Percentiles rank a stretch among this genome's conserved stretches.
Conservation (phyloP, 2,888 invertebrate species). For the Ormyrus labotus region DNA sequence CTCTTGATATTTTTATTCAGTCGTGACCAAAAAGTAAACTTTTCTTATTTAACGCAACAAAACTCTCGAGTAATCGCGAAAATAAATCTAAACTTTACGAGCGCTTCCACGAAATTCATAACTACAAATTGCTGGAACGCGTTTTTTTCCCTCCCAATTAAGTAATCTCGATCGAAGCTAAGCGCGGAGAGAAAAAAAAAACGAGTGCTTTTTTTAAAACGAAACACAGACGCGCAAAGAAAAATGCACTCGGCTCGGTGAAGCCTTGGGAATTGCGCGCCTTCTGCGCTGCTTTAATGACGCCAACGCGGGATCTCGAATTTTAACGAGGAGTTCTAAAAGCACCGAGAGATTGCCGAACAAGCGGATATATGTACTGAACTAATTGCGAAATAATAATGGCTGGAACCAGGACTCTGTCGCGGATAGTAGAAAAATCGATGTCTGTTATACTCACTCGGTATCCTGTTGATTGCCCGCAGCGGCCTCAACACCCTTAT, state of each 20-base stretch:
- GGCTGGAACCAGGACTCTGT: not conserved
- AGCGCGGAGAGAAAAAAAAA: not conserved
- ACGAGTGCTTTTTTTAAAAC: no score
- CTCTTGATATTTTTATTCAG: no score
- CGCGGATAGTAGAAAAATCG: slow-evolving; percentile 17
- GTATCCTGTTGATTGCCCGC: slow-evolving; percentile 99
- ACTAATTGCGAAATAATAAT: not conserved
- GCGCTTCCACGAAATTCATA: not conserved
- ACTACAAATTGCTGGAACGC: slow-evolving; percentile 8
- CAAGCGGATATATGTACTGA: not conserved
- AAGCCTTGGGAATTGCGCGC: no score
- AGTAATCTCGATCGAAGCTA: slow-evolving; percentile 2
- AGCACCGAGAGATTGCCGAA: not conserved
- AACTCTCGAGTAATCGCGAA: no score
- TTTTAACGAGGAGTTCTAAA: no score
- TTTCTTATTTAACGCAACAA: no score
- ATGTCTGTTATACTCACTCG: slow-evolving; percentile 85
- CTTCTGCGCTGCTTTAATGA: no score
- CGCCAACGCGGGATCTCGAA: no score
- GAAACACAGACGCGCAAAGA: no score
- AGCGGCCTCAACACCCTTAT: slow-evolving; percentile 97
- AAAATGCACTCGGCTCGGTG: no score
- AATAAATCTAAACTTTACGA: not conserved
- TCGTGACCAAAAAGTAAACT: no score
- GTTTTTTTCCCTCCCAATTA: not conserved